phyloP scores from a whole-genome alignment of 2,113 vertebrate species.

The Bubo bubo region DNA sequence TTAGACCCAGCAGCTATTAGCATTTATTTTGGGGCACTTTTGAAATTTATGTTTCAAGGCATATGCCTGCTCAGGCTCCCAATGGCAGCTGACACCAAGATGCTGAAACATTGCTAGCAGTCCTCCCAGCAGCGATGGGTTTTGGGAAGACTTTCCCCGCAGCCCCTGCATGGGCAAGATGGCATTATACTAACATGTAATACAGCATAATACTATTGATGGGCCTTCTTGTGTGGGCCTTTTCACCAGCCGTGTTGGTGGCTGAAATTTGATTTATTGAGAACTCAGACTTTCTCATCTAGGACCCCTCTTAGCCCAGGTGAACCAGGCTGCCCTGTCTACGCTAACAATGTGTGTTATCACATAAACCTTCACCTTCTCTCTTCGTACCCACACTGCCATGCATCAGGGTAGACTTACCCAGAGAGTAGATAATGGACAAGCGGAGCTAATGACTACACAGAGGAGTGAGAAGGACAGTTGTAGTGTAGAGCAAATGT shows the following conservation, averaged over 20 bases:
- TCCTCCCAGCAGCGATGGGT: rapidly evolving
- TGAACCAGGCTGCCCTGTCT: not conserved
- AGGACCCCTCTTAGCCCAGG: not conserved
- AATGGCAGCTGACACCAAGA: rapidly evolving
- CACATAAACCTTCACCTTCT: not conserved
- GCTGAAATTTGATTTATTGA: rapidly evolving
- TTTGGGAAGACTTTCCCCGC: not conserved
- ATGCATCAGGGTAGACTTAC: not conserved
- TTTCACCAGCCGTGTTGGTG: not conserved
- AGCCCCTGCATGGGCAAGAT: not conserved
- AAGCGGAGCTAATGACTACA: not conserved
- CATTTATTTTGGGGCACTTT: not conserved
- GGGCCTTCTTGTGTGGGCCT: too few relatives aligned
- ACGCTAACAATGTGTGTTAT: rapidly evolving
- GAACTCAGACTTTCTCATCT: not conserved
- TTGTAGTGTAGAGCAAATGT: not conserved
- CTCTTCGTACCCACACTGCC: rapidly evolving
- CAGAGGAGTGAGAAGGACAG: not conserved
- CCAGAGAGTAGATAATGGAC: rapidly evolving
- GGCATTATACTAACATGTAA: rapidly evolving
- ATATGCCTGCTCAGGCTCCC: rapidly evolving
- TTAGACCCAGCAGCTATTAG: not conserved
- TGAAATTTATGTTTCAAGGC: not conserved
- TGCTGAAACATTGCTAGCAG: not conserved
- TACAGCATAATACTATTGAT: rapidly evolving